Evolutionary conservation across 2,888 invertebrate species (phyloP).

Genomic region (Folsomia manolachei): DNA sequence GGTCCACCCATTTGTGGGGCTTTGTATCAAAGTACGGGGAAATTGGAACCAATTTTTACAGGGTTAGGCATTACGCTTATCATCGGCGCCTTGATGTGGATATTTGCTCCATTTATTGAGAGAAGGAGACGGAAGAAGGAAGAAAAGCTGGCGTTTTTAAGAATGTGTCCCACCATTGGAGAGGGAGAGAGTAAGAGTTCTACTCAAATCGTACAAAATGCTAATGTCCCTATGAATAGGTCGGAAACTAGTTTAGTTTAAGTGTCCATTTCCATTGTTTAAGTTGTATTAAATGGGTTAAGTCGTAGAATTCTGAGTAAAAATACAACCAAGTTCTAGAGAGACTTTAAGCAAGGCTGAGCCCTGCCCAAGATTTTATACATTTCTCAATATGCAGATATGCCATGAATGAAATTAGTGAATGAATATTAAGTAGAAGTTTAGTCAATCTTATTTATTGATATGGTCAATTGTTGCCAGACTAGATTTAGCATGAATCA

Average conservation of each 20-base stretch:
- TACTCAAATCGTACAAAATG: neutral
- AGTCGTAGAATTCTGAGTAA: too few relatives aligned
- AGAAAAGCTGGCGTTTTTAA: neutral
- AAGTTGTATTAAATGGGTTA: too few relatives aligned
- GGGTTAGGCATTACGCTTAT: slow-evolving; percentile 71
- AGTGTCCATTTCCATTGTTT: too few relatives aligned
- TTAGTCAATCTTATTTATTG: too few relatives aligned
- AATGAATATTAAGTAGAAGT: too few relatives aligned
- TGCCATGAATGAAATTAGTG: too few relatives aligned
- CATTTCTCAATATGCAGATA: too few relatives aligned
- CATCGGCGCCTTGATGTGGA: slow-evolving; percentile 71
- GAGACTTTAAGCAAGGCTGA: too few relatives aligned
- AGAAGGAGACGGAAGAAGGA: neutral
- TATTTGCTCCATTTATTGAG: slow-evolving; percentile 68
- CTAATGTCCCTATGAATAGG: neutral
- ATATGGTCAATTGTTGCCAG: too few relatives aligned
- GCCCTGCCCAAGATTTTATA: too few relatives aligned
- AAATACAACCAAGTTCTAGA: too few relatives aligned
- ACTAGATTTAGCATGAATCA: too few relatives aligned
- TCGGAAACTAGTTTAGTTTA: slow-evolving; percentile 15
- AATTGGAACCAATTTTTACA: slow-evolving; percentile 70
- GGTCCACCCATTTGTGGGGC: slow-evolving; percentile 81
- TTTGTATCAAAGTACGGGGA: slow-evolving; percentile 53
- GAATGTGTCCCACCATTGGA: neutral
- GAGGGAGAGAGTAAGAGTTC: neutral